Evolutionary conservation across 2,888 invertebrate genomes (phyloP), one percentile per base, ranked within the genome.

Genomic region (Loripinus fragilis): DNA sequence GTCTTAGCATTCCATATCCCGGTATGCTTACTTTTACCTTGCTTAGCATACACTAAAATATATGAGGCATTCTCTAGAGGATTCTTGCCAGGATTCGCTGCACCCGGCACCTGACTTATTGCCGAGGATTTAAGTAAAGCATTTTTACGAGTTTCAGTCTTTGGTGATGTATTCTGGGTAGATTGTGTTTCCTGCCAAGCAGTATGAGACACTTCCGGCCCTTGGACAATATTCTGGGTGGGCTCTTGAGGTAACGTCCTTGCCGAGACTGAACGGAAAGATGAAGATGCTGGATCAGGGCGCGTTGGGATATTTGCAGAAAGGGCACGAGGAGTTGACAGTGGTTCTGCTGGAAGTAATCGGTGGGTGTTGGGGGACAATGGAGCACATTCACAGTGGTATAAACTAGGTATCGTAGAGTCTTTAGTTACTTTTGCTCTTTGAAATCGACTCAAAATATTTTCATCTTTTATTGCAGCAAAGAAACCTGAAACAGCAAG

Each of bases 21-120:
- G 0, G 87, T 82, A 72, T 87, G 78, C 67, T 84, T 86, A 76
- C 90, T 90, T 73, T 90, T 90, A 2, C 90, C 90, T 71, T 90
- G 90, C 45, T 88, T 88, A 5, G 83, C 89, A 78, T 84, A 90
- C 42, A 90, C 87, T 73, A 85, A 41, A 67, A 84, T 83, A 71
- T 83, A 83, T 2, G 83, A 70, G 23, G 83, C 83, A 35, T 68
- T 74, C 45, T 83, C 83, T 33, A 83, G 65, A 15, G 83, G 83
- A 67, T 83, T 83, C 76, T 71, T 78, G 38, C 33, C 64, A 12
- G 28, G 10, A 35, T 23, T 38, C 23, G 17, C 10, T 67, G 67
- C 7, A 15, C 41, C 45, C 1, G 67, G 38, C 2, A 67, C 28
- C 25, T 67, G 41, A 67, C 25, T 41, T 2, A 25, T 5, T 42